Evolutionary conservation across 2,113 vertebrate genomes (phyloP), one percentile per base, ranked within the genome.

Genomic region (Pelodiscus sinensis): DNA sequence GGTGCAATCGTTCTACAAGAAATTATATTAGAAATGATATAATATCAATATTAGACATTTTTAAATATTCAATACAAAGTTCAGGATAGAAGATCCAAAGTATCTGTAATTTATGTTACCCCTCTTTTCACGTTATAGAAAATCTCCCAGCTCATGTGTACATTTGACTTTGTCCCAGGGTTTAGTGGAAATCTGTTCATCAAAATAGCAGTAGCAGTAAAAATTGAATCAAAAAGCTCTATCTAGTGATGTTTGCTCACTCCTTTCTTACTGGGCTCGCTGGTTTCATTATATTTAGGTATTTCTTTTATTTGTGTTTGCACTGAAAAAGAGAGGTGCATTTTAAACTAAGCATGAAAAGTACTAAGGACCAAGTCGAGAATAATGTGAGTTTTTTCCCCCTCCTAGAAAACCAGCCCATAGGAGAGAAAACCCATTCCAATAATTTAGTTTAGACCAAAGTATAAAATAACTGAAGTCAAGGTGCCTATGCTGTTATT

Each of bases 391-490:
- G 44, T 44, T 44, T 44, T 51, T 77, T 88, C 85, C 85, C 38
- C 73, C 84, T 97, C 92, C 96, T 95, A 88, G 91, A 96, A 97
- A 97, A 94, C 79, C 95, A 97, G 90, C 95, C 96, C 90, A 95
- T 71, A 94, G 96, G 92, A 96, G 56, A 94, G 89, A 98, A 98
- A 97, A 96, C 82, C 94, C 96, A 97, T 93, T 95, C 93, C 98
- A 98, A 98, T 99, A 99, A 99, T 99, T 98, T 97, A 98, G 98
- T 99, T 99, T 99, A 98, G 98, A 97, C 98, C 98, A 96, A 98
- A 93, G 94, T 98, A 98, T 98, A 98, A 98, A 98, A 98, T 98
- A 98, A 98, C 98, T 86, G 73, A 94, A 98, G 97, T 95, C 97
- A 97, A 98, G 98, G 98, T 98, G 98, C 97, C 98, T 97, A 97